Conservation (phyloP, 92 coral and sea anemone genomes). For the Diadumene lineata region DNA sequence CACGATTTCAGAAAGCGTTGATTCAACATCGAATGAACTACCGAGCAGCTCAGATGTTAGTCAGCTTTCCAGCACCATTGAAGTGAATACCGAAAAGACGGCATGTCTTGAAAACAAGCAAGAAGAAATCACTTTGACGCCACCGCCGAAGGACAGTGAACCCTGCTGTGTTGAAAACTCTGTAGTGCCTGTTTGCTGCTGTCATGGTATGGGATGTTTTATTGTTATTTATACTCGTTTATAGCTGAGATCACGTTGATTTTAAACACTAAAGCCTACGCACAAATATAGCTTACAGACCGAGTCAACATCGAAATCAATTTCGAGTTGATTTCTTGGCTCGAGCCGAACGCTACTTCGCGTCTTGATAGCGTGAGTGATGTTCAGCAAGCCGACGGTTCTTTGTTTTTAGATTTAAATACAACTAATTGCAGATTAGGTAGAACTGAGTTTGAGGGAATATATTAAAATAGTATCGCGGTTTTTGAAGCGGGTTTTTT, state of each 20-base stretch:
- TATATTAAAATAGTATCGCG: slow-evolving; percentile 62
- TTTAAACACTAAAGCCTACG: too few species aligned
- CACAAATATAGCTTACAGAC: too few species aligned
- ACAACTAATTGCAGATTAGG: slow-evolving; percentile 92
- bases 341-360: slow-evolving; percentile 20
- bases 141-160: slow-evolving; percentile 55
- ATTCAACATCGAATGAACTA: not conserved
- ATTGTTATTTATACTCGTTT: slow-evolving; percentile 16
- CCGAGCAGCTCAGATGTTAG: not conserved
- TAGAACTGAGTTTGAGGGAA: slow-evolving; percentile 67
- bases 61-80: slow-evolving; percentile 7
- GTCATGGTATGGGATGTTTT: slow-evolving; percentile 67
- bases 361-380: slow-evolving; percentile 87
- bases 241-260: too few species aligned
- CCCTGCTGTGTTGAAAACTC: slow-evolving; percentile 76
- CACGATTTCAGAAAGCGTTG: slow-evolving; percentile 18
- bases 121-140: slow-evolving; percentile 22
- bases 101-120: slow-evolving; percentile 21
- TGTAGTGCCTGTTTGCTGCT: slow-evolving; percentile 76
- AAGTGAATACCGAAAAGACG: slow-evolving; percentile 24
- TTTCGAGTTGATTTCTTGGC: not conserved
- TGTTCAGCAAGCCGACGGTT: slow-evolving; percentile 47
- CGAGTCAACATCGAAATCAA: too few species aligned
- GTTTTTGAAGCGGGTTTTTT: slow-evolving; percentile 25
- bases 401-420: slow-evolving; percentile 87